Conservation (phyloP, 2,113 vertebrate species). For the Mohoua ochrocephala region DNA sequence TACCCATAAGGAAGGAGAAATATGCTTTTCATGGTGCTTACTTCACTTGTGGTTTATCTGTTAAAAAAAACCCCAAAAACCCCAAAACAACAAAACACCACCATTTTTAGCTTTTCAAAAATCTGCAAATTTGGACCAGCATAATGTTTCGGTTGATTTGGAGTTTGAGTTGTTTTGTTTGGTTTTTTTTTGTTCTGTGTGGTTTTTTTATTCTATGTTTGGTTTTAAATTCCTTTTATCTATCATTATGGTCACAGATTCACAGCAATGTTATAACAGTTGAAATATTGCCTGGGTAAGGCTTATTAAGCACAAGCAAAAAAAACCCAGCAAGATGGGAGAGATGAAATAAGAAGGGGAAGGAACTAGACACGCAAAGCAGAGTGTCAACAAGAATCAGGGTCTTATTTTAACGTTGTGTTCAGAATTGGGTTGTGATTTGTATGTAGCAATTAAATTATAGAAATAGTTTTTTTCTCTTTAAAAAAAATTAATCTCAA, state of each 20-base stretch:
- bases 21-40: not conserved
- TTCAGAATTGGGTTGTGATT: not conserved
- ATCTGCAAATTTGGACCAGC: not conserved
- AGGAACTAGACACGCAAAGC: not conserved
- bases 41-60: not conserved
- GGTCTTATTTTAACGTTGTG: not conserved
- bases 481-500: not conserved
- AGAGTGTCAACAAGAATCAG: not conserved
- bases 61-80: not conserved
- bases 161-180: too few species aligned
- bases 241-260: not conserved
- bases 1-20: not conserved
- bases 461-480: not conserved
- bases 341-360: not conserved
- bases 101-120: not conserved
- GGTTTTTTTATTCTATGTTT: too few species aligned
- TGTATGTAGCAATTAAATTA: not conserved
- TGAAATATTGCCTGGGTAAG: not conserved
- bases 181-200: too few species aligned
- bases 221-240: not conserved
- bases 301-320: not conserved
- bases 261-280: not conserved
- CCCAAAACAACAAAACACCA: accelerated
- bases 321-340: not conserved
- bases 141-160: not conserved